Evolutionary conservation across 2,888 invertebrate genomes (phyloP).

Genomic region (Micoletzkya japonica): DNA sequence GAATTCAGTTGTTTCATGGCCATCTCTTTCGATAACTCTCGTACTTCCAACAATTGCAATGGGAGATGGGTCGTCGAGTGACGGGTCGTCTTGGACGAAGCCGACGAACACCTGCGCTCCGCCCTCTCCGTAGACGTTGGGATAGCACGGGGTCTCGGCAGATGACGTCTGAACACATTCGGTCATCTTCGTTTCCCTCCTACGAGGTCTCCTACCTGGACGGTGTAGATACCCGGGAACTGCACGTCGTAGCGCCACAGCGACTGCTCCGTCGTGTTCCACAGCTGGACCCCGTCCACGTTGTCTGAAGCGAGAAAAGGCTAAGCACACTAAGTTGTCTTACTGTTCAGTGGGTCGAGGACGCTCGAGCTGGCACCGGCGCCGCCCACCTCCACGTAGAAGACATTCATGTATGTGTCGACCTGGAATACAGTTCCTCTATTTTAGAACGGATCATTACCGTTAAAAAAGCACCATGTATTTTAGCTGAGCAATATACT

Average conservation of each 20-base stretch:
- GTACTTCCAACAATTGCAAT: constrained; percentile 19
- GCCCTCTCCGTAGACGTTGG: constrained; percentile 11
- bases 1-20: too few relatives aligned
- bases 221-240: constrained; percentile 16
- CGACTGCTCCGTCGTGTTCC: background rate
- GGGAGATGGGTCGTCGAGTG: constrained; percentile 3
- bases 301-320: background rate
- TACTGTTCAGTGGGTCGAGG: background rate
- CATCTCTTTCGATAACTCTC: too few relatives aligned
- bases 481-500: too few relatives aligned
- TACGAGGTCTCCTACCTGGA: background rate
- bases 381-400: constrained; percentile 5
- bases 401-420: background rate
- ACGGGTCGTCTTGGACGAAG: constrained; percentile 4
- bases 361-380: background rate
- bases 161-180: constrained; percentile 16
- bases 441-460: too few relatives aligned
- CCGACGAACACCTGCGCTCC: constrained; percentile 17
- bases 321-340: background rate
- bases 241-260: background rate
- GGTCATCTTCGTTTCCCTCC: background rate
- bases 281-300: background rate
- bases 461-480: too few relatives aligned
- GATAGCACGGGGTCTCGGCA: background rate
- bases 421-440: constrained; percentile 15